Conservation (phyloP, 2,113 vertebrate genomes). For the Xyrauchen texanus region DNA sequence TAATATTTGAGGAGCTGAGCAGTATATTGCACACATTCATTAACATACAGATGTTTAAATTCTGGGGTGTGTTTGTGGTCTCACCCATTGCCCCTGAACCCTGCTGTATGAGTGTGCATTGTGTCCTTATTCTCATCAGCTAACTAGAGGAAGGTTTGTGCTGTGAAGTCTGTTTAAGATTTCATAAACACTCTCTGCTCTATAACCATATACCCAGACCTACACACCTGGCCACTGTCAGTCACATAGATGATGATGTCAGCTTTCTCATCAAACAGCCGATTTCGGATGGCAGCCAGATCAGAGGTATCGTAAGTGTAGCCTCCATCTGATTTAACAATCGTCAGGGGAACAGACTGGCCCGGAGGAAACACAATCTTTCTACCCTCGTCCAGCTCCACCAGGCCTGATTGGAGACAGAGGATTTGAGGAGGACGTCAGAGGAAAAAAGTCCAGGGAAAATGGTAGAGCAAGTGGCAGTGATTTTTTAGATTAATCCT, state of each 20-base stretch:
- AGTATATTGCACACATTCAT: conserved; percentile 9
- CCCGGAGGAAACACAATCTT: conserved; percentile 88
- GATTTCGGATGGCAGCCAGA: conserved; percentile 86
- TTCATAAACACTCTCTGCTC: no score
- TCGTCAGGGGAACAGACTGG: conserved; percentile 85
- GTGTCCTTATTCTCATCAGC: no score
- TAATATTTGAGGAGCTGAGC: conserved; percentile 36
- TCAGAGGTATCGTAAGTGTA: conserved; percentile 97
- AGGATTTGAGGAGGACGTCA: background rate
- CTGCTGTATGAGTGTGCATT: no score
- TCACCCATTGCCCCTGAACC: background rate
- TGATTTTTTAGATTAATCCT: background rate
- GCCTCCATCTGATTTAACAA: conserved; percentile 93
- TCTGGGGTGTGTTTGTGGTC: conserved; percentile 11
- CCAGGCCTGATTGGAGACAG: conserved; percentile 73
- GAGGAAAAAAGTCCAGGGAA: background rate
- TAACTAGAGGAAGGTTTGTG: no score
- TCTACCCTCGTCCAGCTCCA: conserved; percentile 88
- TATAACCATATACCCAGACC: background rate
- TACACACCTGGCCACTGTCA: conserved; percentile 88
- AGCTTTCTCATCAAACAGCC: conserved; percentile 84
- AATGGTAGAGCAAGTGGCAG: background rate
- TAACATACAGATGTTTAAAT: background rate
- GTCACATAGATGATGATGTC: conserved; percentile 92
- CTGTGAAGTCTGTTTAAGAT: no score